Conservation (phyloP, 2,888 invertebrate species). For the Orthosia incerta region DNA sequence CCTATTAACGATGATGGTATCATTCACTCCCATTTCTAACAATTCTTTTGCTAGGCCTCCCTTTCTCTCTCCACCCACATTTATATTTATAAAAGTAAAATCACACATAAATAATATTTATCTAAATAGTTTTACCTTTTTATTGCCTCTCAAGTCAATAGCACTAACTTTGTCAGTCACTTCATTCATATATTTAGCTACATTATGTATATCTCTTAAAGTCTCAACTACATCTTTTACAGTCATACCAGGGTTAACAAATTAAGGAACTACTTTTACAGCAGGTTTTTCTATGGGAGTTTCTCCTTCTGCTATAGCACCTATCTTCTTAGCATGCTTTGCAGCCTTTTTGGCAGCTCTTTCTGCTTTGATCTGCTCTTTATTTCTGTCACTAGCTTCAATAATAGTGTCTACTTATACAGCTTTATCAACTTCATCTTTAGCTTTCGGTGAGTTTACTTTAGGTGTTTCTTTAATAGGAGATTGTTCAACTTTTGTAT, state of each 20-base stretch:
- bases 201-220: constrained; percentile 83
- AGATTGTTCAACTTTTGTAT: constrained; percentile 36
- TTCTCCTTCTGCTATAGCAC: constrained; percentile 63
- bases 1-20: no score
- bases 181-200: constrained; percentile 84
- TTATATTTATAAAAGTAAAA: not conserved
- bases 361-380: constrained; percentile 91
- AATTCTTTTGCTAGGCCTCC: not conserved
- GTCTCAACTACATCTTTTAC: constrained; percentile 84
- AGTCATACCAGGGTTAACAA: constrained; percentile 75
- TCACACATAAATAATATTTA: not conserved
- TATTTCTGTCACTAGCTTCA: constrained; percentile 55
- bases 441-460: constrained; percentile 70
- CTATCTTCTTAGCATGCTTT: constrained; percentile 87
- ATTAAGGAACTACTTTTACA: constrained; percentile 33
- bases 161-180: constrained; percentile 84
- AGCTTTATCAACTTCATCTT: constrained; percentile 86
- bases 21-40: no score
- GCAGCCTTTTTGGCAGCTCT: constrained; percentile 93
- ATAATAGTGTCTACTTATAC: constrained; percentile 44
- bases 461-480: constrained; percentile 43
- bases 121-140: constrained; percentile 72
- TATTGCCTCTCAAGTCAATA: constrained; percentile 77
- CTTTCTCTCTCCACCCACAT: not conserved
- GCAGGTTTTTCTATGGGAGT: constrained; percentile 28